Evolutionary conservation across 2,888 invertebrate species (phyloP).

Genomic region (Polymixis flavicincta): DNA sequence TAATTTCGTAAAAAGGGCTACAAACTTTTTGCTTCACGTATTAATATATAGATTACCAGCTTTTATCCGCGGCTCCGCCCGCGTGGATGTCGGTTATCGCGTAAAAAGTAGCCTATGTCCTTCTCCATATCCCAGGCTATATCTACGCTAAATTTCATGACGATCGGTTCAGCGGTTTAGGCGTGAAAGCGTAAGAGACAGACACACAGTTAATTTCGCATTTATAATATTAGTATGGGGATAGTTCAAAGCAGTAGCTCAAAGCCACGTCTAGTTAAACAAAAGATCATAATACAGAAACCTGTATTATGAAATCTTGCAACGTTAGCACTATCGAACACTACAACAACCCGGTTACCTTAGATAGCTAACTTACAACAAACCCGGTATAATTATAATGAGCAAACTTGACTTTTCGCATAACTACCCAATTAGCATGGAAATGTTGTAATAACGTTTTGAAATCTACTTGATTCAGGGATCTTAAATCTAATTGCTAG

Average conservation of each 20-base stretch:
- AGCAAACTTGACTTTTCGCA: slow-evolving; percentile 28
- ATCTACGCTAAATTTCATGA: no score
- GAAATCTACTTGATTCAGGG: slow-evolving; percentile 9
- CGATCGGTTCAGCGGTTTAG: no score
- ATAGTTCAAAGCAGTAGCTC: not conserved
- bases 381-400: slow-evolving; percentile 24
- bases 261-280: slow-evolving; percentile 45
- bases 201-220: no score
- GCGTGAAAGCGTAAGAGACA: no score
- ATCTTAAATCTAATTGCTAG: not conserved
- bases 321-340: slow-evolving; percentile 31
- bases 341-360: slow-evolving; percentile 3
- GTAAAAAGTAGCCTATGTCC: no score
- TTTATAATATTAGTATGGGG: not conserved
- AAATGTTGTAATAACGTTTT: slow-evolving; percentile 17
- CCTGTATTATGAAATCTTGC: slow-evolving; percentile 33
- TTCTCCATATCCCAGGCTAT: no score
- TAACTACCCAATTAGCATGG: slow-evolving; percentile 22
- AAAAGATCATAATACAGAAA: not conserved
- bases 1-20: no score
- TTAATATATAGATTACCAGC: no score
- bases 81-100: no score
- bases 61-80: no score
- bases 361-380: not conserved
- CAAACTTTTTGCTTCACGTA: no score